These are phyloP conservation scores for Neotoma lepida DNA, from an alignment of 2,113 vertebrate species.

Conservation along the genomic window DNA sequence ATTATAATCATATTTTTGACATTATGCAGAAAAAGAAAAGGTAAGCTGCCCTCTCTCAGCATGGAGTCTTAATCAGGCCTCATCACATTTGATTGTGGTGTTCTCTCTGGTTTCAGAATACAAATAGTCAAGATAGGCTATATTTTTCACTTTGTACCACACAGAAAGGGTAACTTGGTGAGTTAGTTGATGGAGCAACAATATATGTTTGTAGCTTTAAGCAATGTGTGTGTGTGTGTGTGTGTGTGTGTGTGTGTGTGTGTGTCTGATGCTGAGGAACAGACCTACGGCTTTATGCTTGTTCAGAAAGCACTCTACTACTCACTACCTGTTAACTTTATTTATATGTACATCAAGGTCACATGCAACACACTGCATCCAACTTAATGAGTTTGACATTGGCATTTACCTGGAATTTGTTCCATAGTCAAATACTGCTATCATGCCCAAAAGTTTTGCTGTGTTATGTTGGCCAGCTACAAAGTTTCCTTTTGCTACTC, in stretches of 20 bases:
- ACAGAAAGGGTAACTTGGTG: neutral
- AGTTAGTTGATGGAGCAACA: neutral
- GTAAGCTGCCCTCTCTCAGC: neutral
- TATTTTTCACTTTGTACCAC: neutral
- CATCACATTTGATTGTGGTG: neutral
- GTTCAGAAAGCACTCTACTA: neutral
- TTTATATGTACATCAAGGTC: neutral
- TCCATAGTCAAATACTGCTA: neutral
- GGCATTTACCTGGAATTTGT: neutral
- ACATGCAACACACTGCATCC: neutral
- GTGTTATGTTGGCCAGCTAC: neutral
- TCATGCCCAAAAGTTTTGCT: neutral
- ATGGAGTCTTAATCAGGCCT: neutral
- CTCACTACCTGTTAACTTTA: neutral
- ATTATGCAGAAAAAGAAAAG: neutral
- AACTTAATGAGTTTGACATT: neutral
- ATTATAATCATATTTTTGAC: neutral
- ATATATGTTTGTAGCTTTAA: neutral
- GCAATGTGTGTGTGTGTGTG: neutral
- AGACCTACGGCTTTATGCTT: neutral
- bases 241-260: neutral
- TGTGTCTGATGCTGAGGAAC: neutral
- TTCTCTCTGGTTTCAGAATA: conserved; percentile 11
- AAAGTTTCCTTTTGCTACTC: neutral
- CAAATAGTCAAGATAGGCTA: neutral